Evolutionary conservation across 2,113 vertebrate genomes (phyloP).

Genomic region (Clarias batrachus): DNA sequence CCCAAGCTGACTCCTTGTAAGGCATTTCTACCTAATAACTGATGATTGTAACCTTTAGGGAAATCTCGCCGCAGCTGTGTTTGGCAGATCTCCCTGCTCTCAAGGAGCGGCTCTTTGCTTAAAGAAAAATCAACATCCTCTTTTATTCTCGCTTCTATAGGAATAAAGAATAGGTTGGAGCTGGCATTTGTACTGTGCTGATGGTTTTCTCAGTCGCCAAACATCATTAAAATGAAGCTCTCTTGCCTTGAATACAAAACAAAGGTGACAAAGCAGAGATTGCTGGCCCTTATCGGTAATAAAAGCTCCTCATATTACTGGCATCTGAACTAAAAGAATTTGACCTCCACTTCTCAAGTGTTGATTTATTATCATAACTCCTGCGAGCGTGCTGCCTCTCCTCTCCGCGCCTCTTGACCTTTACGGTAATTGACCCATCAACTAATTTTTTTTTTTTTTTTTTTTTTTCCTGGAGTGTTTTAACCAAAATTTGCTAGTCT

Average conservation of each 20-base stretch:
- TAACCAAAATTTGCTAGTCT: constrained; percentile 73
- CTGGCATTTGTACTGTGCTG: constrained; percentile 45
- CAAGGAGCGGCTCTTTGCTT: constrained; percentile 78
- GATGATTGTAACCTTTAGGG: constrained; percentile 87
- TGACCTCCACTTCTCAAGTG: constrained; percentile 62
- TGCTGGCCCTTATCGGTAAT: constrained; percentile 53
- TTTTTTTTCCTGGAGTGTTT: constrained; percentile 66
- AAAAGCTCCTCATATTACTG: constrained; percentile 59
- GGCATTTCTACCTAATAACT: constrained; percentile 81
- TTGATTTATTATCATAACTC: constrained; percentile 66
- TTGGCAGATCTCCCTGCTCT: constrained; percentile 79
- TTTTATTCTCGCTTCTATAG: constrained; percentile 29
- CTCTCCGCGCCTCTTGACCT: constrained; percentile 67
- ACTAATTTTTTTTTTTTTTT: constrained; percentile 74
- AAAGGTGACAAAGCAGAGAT: constrained; percentile 46
- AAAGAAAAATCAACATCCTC: constrained; percentile 58
- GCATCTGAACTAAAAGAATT: constrained; percentile 62
- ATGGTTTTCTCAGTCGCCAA: constrained; percentile 40
- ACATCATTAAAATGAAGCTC: constrained; percentile 52
- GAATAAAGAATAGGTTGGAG: constrained; percentile 51
- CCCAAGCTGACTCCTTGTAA: constrained; percentile 57
- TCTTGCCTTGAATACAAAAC: constrained; percentile 47
- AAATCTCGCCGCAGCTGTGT: constrained; percentile 76
- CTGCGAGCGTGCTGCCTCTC: constrained; percentile 40
- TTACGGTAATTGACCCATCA: constrained; percentile 82